phyloP scores from a whole-genome alignment of 2,888 invertebrate genomes.

The Euclidia mi region DNA sequence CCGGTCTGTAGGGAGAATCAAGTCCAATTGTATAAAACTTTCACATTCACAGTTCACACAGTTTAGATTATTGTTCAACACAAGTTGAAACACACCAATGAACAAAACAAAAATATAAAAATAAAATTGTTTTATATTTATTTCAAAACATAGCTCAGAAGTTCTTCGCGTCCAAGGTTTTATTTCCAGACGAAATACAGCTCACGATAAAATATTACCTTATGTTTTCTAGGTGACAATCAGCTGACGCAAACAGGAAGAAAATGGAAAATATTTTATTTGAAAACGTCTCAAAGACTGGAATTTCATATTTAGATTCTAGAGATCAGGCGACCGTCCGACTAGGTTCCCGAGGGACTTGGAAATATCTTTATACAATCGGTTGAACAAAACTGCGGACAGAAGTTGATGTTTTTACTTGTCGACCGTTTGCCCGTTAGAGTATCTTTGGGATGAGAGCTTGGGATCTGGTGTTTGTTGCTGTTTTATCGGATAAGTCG shows the following conservation, averaged over 20 bases:
- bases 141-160: background rate
- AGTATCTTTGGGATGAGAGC: conserved; percentile 7
- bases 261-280: conserved; percentile 47
- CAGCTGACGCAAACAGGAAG: conserved; percentile 46
- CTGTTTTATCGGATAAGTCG: conserved; percentile 10
- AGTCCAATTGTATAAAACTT: conserved; percentile 18
- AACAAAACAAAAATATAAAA: background rate
- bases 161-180: background rate
- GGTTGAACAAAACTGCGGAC: conserved; percentile 27
- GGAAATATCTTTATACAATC: conserved; percentile 44
- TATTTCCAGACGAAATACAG: conserved; percentile 13
- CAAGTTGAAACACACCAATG: background rate
- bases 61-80: conserved; percentile 7
- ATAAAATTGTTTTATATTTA: background rate
- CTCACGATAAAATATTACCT: conserved; percentile 13
- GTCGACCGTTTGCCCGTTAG: conserved; percentile 15
- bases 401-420: conserved; percentile 32
- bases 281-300: conserved; percentile 44
- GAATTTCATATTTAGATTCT: conserved; percentile 54
- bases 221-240: conserved; percentile 38
- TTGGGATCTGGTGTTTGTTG: conserved; percentile 3
- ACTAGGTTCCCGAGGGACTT: conserved; percentile 33
- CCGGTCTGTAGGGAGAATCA: conserved; percentile 3
- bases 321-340: conserved; percentile 20
- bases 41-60: conserved; percentile 11